Evolutionary conservation across 2,113 vertebrate genomes (phyloP), one percentile per base, ranked within the genome.

Genomic region (Dicentrarchus labrax): DNA sequence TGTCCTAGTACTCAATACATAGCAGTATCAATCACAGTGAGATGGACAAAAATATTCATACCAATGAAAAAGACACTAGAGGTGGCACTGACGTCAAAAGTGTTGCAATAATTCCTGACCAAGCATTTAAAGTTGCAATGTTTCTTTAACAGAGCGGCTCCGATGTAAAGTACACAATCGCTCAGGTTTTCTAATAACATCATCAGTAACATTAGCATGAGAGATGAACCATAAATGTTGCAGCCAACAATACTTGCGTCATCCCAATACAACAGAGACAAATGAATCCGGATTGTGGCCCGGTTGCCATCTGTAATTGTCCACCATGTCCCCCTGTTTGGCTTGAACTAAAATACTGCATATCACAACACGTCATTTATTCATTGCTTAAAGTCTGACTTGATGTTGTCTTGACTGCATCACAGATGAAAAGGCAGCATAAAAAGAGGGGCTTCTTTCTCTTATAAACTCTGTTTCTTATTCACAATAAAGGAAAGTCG

Each of bases 171-270:
- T 61, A 39, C 22, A 45, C 53, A 45, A 56, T 77, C 51, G 12
- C 6, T 65, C 56, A 43, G 51, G 54, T 75, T 69, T 75, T 51
- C 11, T 43, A 51, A 54, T 71, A n/a, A 64, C 62, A 65, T 36
- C 56, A 67, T 65, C 48, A 56, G 43, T 30, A 69, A 80, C 7
- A 80, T 83, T 6, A 79, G 62, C 56, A 43, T 22, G 47, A 70
- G 30, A 84, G 57, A 54, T 75, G 8, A 84, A 38, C 36, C 1
- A 38, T 60, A 74, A 38, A 60, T 22, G 36, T 43, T 67, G 64
- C 22, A 39, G 67, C 39, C 41, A 71, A 60, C 36, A 48, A 67
- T 15, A 15, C 8, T 71, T 68, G 61, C 21, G 13, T 85, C 69
- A 79, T 73, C 61, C 30, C 24, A 70, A 2, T 72, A 50, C 4